Evolutionary conservation across 1,140 invertebrate species (phyloP).

Genomic region (Drosophila azteca): DNA sequence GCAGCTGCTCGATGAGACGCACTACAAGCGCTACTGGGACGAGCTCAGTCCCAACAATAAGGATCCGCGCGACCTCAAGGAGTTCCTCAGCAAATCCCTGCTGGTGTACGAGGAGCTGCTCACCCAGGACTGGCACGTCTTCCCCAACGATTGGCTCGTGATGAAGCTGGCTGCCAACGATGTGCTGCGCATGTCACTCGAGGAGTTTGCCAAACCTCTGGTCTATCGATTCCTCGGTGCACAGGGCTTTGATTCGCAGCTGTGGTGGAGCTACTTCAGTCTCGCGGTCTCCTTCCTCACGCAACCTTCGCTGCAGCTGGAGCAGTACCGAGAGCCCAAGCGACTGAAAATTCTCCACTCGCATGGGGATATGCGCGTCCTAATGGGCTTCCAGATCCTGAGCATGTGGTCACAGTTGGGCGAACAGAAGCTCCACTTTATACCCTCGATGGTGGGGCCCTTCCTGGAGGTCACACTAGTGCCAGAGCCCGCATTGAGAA

Average conservation of each 20-base stretch:
- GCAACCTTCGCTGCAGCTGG: conserved; percentile 93
- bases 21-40: conserved; percentile 95
- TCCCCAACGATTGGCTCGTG: conserved; percentile 96
- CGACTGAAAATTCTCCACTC: conserved; percentile 91
- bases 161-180: conserved; percentile 96
- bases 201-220: conserved; percentile 94
- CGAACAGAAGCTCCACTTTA: conserved; percentile 91
- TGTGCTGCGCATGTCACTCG: conserved; percentile 92
- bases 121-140: conserved; percentile 86
- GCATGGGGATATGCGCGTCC: conserved; percentile 95
- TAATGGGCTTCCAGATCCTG: conserved; percentile 96
- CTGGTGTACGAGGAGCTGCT: conserved; percentile 92
- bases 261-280: conserved; percentile 96
- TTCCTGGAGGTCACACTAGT: conserved; percentile 97
- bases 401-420: conserved; percentile 97
- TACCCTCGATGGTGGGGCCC: conserved; percentile 96
- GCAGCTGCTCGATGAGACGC: conserved; percentile 93
- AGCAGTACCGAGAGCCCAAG: conserved; percentile 92
- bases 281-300: conserved; percentile 94
- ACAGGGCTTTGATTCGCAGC: conserved; percentile 86
- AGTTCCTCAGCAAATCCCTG: conserved; percentile 95
- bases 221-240: conserved; percentile 91
- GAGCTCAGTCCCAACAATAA: conserved; percentile 87
- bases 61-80: conserved; percentile 91
- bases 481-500: conserved; percentile 93